Percentiles rank a stretch among this genome's conserved stretches.
Evolutionary conservation across 1,140 invertebrate species (phyloP).

Genomic region (Drosophila azteca): DNA sequence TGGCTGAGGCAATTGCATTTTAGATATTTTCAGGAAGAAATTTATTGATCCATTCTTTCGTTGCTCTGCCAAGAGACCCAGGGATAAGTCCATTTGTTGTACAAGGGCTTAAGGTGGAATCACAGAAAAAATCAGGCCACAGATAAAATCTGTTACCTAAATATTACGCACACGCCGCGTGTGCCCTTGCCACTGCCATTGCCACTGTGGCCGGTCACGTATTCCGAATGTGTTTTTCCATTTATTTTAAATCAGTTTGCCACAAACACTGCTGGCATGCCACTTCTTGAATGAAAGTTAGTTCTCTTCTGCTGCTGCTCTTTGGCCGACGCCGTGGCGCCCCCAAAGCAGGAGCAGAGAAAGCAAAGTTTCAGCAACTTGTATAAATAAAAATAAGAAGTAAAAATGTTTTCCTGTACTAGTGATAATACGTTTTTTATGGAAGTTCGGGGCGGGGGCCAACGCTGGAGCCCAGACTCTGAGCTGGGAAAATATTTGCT

Average conservation of each 20-base stretch:
- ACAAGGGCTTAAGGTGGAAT: neutral
- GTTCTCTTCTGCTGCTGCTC: neutral
- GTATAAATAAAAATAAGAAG: slow-evolving; percentile 47
- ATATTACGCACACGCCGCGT: slow-evolving; percentile 64
- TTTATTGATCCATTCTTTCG: slow-evolving; percentile 21
- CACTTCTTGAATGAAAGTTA: slow-evolving; percentile 30
- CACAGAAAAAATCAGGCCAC: neutral
- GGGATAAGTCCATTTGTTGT: neutral
- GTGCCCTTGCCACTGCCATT: slow-evolving; percentile 8
- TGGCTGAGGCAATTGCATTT: slow-evolving; percentile 20
- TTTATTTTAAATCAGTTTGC: slow-evolving; percentile 57
- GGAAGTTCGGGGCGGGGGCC: slow-evolving; percentile 31
- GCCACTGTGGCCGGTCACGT: slow-evolving; percentile 40
- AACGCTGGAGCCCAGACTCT: slow-evolving; percentile 10
- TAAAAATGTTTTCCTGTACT: slow-evolving; percentile 46
- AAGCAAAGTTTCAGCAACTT: slow-evolving; percentile 44
- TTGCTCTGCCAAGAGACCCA: neutral
- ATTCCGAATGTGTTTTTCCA: slow-evolving; percentile 52
- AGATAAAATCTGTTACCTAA: slow-evolving; percentile 20
- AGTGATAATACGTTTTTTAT: slow-evolving; percentile 49
- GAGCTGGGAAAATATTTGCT: slow-evolving; percentile 61
- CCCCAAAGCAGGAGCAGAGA: slow-evolving; percentile 10
- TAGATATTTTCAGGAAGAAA: neutral
- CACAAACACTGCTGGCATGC: slow-evolving; percentile 12
- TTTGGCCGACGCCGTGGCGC: slow-evolving; percentile 29